phyloP scores from a whole-genome alignment of 2,113 vertebrate species.

The Bufo bufo region DNA sequence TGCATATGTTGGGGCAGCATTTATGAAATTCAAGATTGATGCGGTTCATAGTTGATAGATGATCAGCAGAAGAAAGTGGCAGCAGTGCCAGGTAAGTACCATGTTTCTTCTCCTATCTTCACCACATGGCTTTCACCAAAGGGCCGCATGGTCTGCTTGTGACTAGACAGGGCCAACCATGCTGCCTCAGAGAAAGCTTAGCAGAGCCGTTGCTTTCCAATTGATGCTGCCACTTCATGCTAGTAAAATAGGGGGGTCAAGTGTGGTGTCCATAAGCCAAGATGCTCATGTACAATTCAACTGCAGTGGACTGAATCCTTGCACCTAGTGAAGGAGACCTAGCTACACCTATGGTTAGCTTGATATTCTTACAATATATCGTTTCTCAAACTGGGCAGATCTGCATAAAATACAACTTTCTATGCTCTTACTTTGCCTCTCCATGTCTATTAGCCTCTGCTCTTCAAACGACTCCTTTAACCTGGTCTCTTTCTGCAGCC shows the following conservation, averaged over 20 bases:
- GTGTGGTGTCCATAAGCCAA: not conserved
- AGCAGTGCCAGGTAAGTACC: not conserved
- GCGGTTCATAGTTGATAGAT: no score
- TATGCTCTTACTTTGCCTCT: constrained; percentile 67
- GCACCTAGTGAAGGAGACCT: not conserved
- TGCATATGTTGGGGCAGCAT: no score
- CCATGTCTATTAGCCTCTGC: constrained; percentile 65
- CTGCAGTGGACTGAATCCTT: not conserved
- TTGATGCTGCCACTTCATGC: not conserved
- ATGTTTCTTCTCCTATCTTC: not conserved
- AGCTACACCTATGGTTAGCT: not conserved
- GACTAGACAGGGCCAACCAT: not conserved
- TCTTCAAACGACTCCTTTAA: constrained; percentile 67
- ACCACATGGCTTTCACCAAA: not conserved
- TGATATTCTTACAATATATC: not conserved
- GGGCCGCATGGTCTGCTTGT: not conserved
- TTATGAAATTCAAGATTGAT: no score
- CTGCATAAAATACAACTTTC: not conserved
- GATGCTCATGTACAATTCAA: not conserved
- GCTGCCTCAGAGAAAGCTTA: no score
- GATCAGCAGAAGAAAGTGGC: no score
- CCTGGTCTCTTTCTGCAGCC: constrained; percentile 64
- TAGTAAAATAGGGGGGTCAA: not conserved
- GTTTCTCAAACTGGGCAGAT: not conserved
- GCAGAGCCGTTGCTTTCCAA: not conserved